Evolutionary conservation across 2,113 vertebrate species (phyloP), one percentile per base, ranked within the genome.

Genomic region (Triplophysa rosa): DNA sequence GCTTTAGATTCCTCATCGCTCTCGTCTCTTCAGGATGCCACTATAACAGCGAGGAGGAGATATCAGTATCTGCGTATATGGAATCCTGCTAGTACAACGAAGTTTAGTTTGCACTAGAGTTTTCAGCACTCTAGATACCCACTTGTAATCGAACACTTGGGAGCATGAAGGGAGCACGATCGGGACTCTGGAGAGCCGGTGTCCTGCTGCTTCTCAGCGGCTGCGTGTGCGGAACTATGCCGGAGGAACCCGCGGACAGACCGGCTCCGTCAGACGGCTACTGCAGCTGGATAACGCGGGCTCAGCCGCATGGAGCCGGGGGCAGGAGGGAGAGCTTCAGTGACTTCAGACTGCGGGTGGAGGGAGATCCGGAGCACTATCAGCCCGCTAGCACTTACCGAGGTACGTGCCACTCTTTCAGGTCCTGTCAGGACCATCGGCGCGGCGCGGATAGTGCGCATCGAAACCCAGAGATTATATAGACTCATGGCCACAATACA

Each of bases 311-410:
- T 82, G 94, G 95, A 87, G 95, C 92, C 81, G 94, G 94, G 85
- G 95, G 92, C 37, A 88, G 95, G 81, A 96, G 93, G 81, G 98
- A 99, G 87, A 92, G 93, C 74, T 96, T 94, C 88, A 96, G 87
- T 73, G 98, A 98, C 90, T 99, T 99, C 89, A 94, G 95, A 82
- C 96, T 99, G 72, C 94, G 95, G 84, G 95, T 99, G 54, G 98
- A 99, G 86, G 96, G 97, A 70, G 96, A 98, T 76, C 98, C 97
- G 0, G 96, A 98, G 84, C 94, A 91, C 91, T 99, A 99, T 83
- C 97, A 97, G 85, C 96, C 98, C 1, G 95, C 95, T 8, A 96
- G 92, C 95, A 99, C 95, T 86, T 99, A 99, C 89, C 94, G 95
- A 89, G 98, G 98, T 99, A 92, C 93, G 91, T 73, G 52, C 29